Conservation (phyloP, 2,797 vertebrate species). For the Rhinichthys osculus region DNA sequence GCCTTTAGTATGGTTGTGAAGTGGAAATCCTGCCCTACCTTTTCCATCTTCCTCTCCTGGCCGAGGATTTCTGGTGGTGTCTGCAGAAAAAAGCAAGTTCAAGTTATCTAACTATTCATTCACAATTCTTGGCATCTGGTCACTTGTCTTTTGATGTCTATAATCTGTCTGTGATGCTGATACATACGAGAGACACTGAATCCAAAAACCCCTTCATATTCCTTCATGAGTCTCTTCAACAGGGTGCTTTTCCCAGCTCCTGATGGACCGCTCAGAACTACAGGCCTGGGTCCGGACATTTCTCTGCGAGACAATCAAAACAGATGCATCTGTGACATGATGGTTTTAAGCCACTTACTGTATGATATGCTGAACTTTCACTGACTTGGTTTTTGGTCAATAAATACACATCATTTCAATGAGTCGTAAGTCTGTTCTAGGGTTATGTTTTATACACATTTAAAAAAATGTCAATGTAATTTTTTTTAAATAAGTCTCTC, state of each 20-base stretch:
- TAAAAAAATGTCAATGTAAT: too few relatives aligned
- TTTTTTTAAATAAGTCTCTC: background rate
- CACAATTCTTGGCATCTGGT: background rate
- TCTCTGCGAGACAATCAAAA: slow-evolving; percentile 56
- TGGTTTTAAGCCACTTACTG: background rate
- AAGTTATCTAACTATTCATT: background rate
- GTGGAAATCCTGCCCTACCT: slow-evolving; percentile 78
- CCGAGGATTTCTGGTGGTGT: slow-evolving; percentile 92
- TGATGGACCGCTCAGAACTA: slow-evolving; percentile 94
- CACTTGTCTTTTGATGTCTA: background rate
- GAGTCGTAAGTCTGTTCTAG: background rate
- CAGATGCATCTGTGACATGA: background rate
- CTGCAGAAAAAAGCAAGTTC: slow-evolving; percentile 69
- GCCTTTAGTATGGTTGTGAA: background rate
- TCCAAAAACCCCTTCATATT: slow-evolving; percentile 89
- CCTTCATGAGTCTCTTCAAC: slow-evolving; percentile 89
- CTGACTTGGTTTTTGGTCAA: background rate
- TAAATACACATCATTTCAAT: background rate
- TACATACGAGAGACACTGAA: slow-evolving; percentile 97
- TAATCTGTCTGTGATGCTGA: too few relatives aligned
- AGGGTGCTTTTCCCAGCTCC: slow-evolving; percentile 97
- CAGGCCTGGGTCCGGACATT: slow-evolving; percentile 92
- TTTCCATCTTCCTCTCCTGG: slow-evolving; percentile 92
- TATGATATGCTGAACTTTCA: background rate
- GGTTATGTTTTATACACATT: background rate